Base-by-base conservation (phyloP, 2,888 invertebrate species). In the Rotaria socialis region DNA sequence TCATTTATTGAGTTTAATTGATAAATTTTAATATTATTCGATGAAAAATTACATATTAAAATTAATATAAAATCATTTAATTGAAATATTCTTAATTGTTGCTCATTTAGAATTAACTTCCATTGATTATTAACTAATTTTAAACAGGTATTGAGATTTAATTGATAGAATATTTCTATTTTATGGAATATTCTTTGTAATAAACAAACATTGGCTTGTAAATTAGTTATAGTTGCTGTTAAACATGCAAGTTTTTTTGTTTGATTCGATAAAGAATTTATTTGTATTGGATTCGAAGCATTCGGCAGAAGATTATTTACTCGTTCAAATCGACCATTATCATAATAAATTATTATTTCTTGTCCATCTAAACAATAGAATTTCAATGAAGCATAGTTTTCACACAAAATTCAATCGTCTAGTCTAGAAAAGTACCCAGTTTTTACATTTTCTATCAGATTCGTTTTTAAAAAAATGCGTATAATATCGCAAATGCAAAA, bases 71-170 rank as follows among this genome's bases (percentile, higher is more conserved):
- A 47, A 80, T 80, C 80, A 47, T 47, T 80, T 24, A 47, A 14
- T 80, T 80, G 80, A 80, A 80, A 47, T 24, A n/a, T 67, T 67
- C 67, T 24, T 24, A n/a, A 80, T 80, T 80, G 80, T n/a, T 47
- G 80, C 24, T 80, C 80, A n/a, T 22, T 80, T 47, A 80, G n/a
- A 14, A n/a, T n/a, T 47, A 80, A 80, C 47, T 80, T 43, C 43
- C 43, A 80, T 80, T 80, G 24, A 47, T 47, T 7, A n/a, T 80
- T 22, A 47, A 47, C 47, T 7, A 80, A 80, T 47, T 80, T 22
- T 47, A 80, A 47, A 80, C 80, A 80, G 10, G 0, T 80, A 6
- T 43, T 24, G 8, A 80, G 10, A 47, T 80, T 47, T n/a, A 80
- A 47, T 47, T 80, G 43, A 24, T 47, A 80, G 24, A 80, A 80